Conservation (phyloP, 2,797 vertebrate genomes). For the Phrynocephalus vlangalii region DNA sequence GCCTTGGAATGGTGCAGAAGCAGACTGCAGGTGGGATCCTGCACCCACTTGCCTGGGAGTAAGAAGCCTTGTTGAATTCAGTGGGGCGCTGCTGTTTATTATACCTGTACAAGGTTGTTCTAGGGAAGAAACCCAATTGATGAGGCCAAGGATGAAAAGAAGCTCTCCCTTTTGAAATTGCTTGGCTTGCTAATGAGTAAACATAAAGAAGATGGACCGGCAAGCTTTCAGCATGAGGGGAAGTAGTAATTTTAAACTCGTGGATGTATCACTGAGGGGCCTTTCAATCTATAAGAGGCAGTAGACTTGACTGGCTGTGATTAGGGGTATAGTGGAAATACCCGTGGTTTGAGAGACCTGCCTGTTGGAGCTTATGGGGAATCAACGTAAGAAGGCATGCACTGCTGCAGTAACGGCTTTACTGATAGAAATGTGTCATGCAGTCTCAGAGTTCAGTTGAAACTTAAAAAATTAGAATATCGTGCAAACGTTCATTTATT, state of each 20-base stretch:
- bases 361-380: background rate
- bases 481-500: too few species aligned
- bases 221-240: background rate
- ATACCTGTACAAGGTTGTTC: background rate
- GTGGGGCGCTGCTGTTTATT: background rate
- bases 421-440: background rate
- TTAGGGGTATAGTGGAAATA: background rate
- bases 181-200: background rate
- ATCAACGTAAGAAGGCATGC: background rate
- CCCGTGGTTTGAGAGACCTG: background rate
- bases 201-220: background rate
- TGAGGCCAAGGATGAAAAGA: background rate
- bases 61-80: background rate
- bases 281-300: background rate
- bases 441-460: background rate
- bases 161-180: background rate
- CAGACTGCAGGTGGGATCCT: background rate
- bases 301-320: background rate
- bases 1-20: background rate
- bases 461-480: too few species aligned
- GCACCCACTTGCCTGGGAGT: background rate
- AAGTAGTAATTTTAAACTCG: background rate
- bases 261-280: too few species aligned
- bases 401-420: background rate
- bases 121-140: background rate